Base-by-base conservation (phyloP, 2,888 invertebrate species). In the Argyresthia albistria region DNA sequence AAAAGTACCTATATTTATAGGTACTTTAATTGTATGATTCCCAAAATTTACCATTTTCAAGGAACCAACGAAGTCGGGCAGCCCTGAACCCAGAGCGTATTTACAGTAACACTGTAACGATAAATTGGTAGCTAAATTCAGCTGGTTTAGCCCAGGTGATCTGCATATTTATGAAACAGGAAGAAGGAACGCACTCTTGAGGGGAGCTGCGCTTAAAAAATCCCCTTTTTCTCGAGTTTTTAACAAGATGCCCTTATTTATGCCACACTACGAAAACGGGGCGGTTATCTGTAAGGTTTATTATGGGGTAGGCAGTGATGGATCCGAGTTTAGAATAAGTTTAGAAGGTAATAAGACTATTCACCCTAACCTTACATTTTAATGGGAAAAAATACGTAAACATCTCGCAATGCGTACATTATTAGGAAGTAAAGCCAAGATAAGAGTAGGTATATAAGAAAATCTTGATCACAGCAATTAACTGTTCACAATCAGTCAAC, bases 211-310 rank as follows among this genome's bases (percentile, higher is more conserved):
- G 76, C 70, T 74, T 79, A 78, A 84, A 82, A 82, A 79, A 71
- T 76, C 73, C 73, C 78, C 74, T 79, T 70, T 67, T 75, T 73
- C 68, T 74, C 16, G 77, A 83, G 76, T 81, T 84, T 73, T 84
- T 86, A 87, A 87, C 84, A 84, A 86, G 83, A 86, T 83, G 77
- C 77, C 70, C 66, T 84, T 84, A 86, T 84, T 86, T 86, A 87
- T 86, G 70, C 73, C 70, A 48, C 48, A 43, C 50, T 42, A 50
- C 25, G 50, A 39, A 16, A 42, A n/a, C 35, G 25, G 68, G 69
- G 72, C 78, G 77, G 79, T 75, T 75, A 74, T 70, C 59, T 56
- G 53, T 50, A 42, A 56, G 62, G 84, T 84, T 84, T 86, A 87
- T 80, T 25, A 25, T 6, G 67, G 70, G 60, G 60, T 25, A 25